phyloP scores from a whole-genome alignment of 1,140 invertebrate species.

The Drosophila sproati region DNA sequence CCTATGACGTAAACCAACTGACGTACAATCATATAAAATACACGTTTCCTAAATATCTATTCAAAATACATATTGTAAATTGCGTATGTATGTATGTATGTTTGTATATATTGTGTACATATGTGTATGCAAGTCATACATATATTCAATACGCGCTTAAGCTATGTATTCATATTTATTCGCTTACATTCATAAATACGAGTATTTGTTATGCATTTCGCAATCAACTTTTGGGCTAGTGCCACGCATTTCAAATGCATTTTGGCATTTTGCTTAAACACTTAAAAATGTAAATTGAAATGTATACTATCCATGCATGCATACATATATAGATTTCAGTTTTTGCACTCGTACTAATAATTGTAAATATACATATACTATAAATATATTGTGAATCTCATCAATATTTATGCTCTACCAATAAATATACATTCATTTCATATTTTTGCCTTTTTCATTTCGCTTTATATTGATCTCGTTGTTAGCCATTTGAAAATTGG shows the following conservation, averaged over 20 bases:
- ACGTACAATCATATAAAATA: constrained; percentile 25
- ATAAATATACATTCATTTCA: constrained; percentile 51
- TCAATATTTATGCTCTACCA: constrained; percentile 68
- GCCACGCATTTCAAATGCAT: constrained; percentile 73
- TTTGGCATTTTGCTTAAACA: constrained; percentile 74
- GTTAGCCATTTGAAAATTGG: constrained; percentile 34
- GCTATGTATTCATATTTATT: constrained; percentile 30
- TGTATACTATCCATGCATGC: constrained; percentile 9
- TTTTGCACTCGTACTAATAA: constrained; percentile 56
- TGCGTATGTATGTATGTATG: constrained; percentile 10
- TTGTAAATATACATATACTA: constrained; percentile 41
- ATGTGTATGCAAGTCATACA: neutral
- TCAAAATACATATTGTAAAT: constrained; percentile 28
- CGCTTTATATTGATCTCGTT: constrained; percentile 19
- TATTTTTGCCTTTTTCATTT: constrained; percentile 1
- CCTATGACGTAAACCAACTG: constrained; percentile 6
- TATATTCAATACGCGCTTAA: constrained; percentile 21
- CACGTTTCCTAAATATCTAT: constrained; percentile 23
- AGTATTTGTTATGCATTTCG: constrained; percentile 30
- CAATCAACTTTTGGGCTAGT: constrained; percentile 30
- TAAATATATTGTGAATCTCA: constrained; percentile 50
- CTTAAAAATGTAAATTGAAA: constrained; percentile 76
- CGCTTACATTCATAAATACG: constrained; percentile 29
- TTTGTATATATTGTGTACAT: constrained; percentile 10
- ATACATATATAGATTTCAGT: constrained; percentile 20